A percentile compares a stretch with the other conserved stretches of the same genome.
These are phyloP conservation scores for Mycalesis mineus DNA, from an alignment of 2,888 invertebrate species.

Conservation along the genomic window DNA sequence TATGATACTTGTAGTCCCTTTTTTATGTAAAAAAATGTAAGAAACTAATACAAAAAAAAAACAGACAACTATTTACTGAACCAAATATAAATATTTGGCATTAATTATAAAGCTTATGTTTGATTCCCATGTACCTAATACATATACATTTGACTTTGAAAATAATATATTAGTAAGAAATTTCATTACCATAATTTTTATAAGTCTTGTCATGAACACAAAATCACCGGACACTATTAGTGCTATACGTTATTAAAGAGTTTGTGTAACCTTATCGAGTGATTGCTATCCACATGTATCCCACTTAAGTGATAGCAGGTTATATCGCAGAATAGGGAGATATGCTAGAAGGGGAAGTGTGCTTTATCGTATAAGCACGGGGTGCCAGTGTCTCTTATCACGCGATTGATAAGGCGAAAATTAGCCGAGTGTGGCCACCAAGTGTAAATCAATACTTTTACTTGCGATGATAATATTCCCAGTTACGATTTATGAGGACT, in stretches of 20 bases:
- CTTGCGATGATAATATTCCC: slow-evolving; percentile 26
- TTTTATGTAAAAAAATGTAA: too few relatives aligned
- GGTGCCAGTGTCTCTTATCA: slow-evolving; percentile 61
- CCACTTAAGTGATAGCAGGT: slow-evolving; percentile 25
- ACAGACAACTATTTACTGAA: too few relatives aligned
- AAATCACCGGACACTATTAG: neutral
- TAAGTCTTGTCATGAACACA: neutral
- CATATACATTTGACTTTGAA: too few relatives aligned
- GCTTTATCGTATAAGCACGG: slow-evolving; percentile 55
- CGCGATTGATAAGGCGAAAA: slow-evolving; percentile 61
- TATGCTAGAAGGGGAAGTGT: slow-evolving; percentile 55
- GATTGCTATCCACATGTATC: neutral
- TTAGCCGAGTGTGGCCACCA: slow-evolving; percentile 48
- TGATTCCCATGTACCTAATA: too few relatives aligned
- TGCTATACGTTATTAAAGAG: neutral
- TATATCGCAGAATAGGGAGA: slow-evolving; percentile 39
- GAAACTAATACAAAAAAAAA: too few relatives aligned
- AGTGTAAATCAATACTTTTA: slow-evolving; percentile 59
- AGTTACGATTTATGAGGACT: too few relatives aligned
- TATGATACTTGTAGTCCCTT: too few relatives aligned
- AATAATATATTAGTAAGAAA: too few relatives aligned
- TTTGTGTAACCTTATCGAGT: neutral
- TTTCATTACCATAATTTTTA: too few relatives aligned
- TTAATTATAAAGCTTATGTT: too few relatives aligned
- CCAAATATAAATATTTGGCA: too few relatives aligned